These are phyloP conservation scores for Griposia aprilina DNA, from an alignment of 2,888 invertebrate species.

Conservation along the genomic window DNA sequence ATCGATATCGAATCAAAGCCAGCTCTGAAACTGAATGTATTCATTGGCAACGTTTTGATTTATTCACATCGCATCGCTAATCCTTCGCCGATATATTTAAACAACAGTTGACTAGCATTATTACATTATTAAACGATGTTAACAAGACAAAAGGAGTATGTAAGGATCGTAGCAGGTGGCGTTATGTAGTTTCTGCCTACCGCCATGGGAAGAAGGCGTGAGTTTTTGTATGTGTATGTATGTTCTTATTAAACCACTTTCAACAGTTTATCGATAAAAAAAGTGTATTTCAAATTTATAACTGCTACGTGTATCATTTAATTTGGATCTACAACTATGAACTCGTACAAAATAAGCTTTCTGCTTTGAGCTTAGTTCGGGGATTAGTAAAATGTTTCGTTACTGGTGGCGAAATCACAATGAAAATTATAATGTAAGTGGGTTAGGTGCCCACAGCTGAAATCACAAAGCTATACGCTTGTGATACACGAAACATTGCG, in stretches of 20 bases:
- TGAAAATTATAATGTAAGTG: slow-evolving; percentile 73
- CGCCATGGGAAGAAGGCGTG: too few species aligned
- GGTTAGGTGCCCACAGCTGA: slow-evolving; percentile 67
- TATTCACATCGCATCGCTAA: slow-evolving; percentile 72
- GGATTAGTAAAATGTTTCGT: slow-evolving; percentile 70
- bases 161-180: too few species aligned
- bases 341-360: slow-evolving; percentile 70
- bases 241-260: slow-evolving; percentile 48
- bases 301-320: slow-evolving; percentile 27
- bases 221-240: too few species aligned
- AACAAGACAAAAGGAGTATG: too few species aligned
- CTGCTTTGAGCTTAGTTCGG: slow-evolving; percentile 70
- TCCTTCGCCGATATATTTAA: slow-evolving; percentile 67
- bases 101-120: slow-evolving; percentile 47
- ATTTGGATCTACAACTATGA: slow-evolving; percentile 48
- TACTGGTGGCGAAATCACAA: slow-evolving; percentile 71
- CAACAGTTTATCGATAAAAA: slow-evolving; percentile 24
- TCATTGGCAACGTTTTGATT: slow-evolving; percentile 80
- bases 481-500: slow-evolving; percentile 67
- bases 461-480: slow-evolving; percentile 72
- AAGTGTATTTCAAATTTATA: slow-evolving; percentile 41
- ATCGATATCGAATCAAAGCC: slow-evolving; percentile 77
- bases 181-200: too few species aligned
- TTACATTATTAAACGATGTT: slow-evolving; percentile 41
- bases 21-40: slow-evolving; percentile 82